phyloP scores from a whole-genome alignment of 2,888 invertebrate genomes.

The Dryomyza anilis region DNA sequence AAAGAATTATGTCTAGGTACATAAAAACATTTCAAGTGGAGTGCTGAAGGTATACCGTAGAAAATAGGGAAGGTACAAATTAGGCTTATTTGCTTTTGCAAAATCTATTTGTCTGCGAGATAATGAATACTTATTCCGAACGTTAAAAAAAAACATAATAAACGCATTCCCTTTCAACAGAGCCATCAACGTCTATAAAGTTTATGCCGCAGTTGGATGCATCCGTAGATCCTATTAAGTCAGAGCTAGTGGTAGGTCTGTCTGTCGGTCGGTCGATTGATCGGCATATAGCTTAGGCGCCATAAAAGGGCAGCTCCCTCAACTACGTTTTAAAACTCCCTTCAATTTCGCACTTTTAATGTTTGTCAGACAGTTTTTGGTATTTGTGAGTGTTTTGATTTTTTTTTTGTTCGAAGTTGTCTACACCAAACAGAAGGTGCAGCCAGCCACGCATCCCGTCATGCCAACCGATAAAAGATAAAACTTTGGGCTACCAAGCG shows the following conservation, averaged over 20 bases:
- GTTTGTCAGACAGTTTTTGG: not conserved
- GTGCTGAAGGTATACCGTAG: too few relatives aligned
- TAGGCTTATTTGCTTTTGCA: too few relatives aligned
- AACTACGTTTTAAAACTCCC: not conserved
- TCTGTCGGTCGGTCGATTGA: not conserved
- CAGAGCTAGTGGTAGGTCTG: too few relatives aligned
- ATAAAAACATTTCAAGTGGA: too few relatives aligned
- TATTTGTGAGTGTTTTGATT: too few relatives aligned
- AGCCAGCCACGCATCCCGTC: not conserved
- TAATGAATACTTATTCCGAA: too few relatives aligned
- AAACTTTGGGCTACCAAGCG: not conserved
- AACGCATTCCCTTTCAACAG: not conserved
- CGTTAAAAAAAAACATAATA: too few relatives aligned
- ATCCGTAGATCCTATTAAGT: not conserved
- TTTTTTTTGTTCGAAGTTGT: not conserved
- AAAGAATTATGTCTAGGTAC: too few relatives aligned
- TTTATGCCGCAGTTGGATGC: not conserved
- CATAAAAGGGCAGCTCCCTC: slow-evolving; percentile 3
- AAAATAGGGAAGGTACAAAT: too few relatives aligned
- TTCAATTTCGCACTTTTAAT: slow-evolving; percentile 9
- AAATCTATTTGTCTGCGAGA: too few relatives aligned
- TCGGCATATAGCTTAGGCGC: slow-evolving; percentile 15
- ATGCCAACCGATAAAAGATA: not conserved
- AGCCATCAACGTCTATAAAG: not conserved
- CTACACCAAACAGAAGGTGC: not conserved